Evolutionary conservation across 2,113 vertebrate species (phyloP), one percentile per base, ranked within the genome.

Genomic region (Sturnus vulgaris): DNA sequence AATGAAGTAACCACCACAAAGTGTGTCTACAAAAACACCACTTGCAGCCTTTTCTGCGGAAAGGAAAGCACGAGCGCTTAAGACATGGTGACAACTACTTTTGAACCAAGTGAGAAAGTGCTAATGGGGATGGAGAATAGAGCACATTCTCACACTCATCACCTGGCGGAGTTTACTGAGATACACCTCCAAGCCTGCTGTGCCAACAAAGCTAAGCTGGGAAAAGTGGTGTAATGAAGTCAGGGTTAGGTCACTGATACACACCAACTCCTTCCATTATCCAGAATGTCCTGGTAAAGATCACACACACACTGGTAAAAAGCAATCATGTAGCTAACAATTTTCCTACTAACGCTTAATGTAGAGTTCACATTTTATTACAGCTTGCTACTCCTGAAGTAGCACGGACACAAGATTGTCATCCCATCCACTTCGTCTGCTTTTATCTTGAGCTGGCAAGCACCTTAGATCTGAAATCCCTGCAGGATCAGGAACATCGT

Each of bases 1-100:
- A 79, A 92, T 73, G 68, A 94, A 82, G 60, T 42, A 65, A 88
- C 79, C 77, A 76, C 72, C 73, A 47, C 77, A 86, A 94, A 91
- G 90, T 12, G 15, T 6, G 53, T 82, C 70, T 88, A 76, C 75
- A 86, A 65, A 82, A 79, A 30, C 52, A 92, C 40, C 80, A 61
- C 80, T 89, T 39, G 66, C 56, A 75, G 78, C 60, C 66, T 77
- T 15, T 42, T 66, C 70, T 44, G 59, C 52, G 42, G 11, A 64
- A 88, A 30, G 64, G 35, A 56, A 75, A 61, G 64, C 63, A 25
- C 7, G 40, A 59, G 68, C 8, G 50, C 53, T 73, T 35, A 35
- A 63, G 71, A 55, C 11, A 24, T 16, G 20, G 33, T 16, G 59
- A 76, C 33, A 88, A 82, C 65, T 4, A 46, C 39, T 30, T 85